A percentile compares a stretch with the other conserved stretches of the same genome.
These are phyloP conservation scores for Philaethria dido DNA, from an alignment of 2,888 invertebrate genomes.

Conservation along the genomic window DNA sequence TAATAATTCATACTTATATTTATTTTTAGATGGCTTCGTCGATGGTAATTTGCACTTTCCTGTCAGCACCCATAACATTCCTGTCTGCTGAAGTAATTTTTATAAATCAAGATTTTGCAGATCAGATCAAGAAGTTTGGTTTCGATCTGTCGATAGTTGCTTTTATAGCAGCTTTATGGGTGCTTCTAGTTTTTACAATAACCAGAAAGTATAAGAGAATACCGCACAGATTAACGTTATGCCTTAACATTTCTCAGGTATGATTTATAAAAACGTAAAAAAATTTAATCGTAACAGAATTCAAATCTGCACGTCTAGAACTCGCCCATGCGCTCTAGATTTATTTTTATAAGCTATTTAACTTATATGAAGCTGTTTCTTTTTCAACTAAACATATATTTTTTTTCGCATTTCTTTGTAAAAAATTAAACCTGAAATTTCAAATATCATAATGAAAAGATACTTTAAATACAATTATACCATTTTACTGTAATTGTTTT, in stretches of 20 bases:
- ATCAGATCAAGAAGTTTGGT: conserved; percentile 90
- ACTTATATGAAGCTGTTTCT: too few relatives aligned
- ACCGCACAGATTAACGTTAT: conserved; percentile 92
- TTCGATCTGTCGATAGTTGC: conserved; percentile 93
- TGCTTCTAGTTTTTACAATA: conserved; percentile 88
- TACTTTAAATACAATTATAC: too few relatives aligned
- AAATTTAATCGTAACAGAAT: too few relatives aligned
- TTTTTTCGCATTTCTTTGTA: too few relatives aligned
- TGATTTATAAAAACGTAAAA: not conserved
- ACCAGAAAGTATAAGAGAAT: conserved; percentile 90
- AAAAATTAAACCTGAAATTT: too few relatives aligned
- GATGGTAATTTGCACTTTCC: conserved; percentile 97
- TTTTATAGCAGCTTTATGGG: conserved; percentile 90
- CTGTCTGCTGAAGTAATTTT: conserved; percentile 97
- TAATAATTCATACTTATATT: too few relatives aligned
- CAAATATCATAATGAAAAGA: too few relatives aligned
- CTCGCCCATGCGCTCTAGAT: too few relatives aligned
- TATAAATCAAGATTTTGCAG: conserved; percentile 90
- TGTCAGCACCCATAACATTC: conserved; percentile 97
- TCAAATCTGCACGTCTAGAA: too few relatives aligned
- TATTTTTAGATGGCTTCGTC: conserved; percentile 91
- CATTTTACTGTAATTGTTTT: too few relatives aligned
- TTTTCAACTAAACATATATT: too few relatives aligned
- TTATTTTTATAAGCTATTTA: too few relatives aligned
- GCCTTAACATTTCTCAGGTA: conserved; percentile 92